Conservation (phyloP, 2,888 invertebrate genomes). For the Ptychoptera albimana region DNA sequence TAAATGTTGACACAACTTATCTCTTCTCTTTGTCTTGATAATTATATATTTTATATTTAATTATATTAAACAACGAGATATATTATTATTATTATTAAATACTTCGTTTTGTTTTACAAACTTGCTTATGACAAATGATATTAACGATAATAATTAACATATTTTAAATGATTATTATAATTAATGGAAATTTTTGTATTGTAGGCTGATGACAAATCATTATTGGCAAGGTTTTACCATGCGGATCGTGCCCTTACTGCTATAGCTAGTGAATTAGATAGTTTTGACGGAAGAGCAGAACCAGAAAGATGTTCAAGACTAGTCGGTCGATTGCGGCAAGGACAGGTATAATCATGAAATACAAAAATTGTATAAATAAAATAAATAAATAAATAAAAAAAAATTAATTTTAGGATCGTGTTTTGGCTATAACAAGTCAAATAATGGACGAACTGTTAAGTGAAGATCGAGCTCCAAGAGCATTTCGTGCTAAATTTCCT, state of each 20-base stretch:
- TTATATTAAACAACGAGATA: too few relatives aligned
- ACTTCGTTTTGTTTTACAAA: too few relatives aligned
- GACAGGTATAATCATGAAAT: conserved; percentile 44
- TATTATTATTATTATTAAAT: too few relatives aligned
- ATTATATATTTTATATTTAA: too few relatives aligned
- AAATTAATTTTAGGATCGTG: conserved; percentile 46
- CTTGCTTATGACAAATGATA: too few relatives aligned
- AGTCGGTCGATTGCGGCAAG: conserved; percentile 87
- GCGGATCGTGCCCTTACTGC: conserved; percentile 93
- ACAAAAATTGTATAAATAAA: background rate
- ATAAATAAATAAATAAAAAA: background rate
- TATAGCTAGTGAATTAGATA: conserved; percentile 92
- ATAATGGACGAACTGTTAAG: conserved; percentile 89
- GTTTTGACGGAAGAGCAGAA: conserved; percentile 97
- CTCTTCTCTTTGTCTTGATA: too few relatives aligned
- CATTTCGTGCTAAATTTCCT: conserved; percentile 95
- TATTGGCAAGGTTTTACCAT: conserved; percentile 92
- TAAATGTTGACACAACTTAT: too few relatives aligned
- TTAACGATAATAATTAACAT: too few relatives aligned
- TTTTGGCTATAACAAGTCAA: conserved; percentile 80
- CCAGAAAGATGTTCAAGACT: conserved; percentile 91
- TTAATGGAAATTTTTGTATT: conserved; percentile 20
- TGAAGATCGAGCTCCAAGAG: conserved; percentile 75
- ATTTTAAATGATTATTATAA: too few relatives aligned
- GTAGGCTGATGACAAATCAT: conserved; percentile 82